Conservation (phyloP, 2,888 invertebrate species). For the Hipparchia sbordonii region DNA sequence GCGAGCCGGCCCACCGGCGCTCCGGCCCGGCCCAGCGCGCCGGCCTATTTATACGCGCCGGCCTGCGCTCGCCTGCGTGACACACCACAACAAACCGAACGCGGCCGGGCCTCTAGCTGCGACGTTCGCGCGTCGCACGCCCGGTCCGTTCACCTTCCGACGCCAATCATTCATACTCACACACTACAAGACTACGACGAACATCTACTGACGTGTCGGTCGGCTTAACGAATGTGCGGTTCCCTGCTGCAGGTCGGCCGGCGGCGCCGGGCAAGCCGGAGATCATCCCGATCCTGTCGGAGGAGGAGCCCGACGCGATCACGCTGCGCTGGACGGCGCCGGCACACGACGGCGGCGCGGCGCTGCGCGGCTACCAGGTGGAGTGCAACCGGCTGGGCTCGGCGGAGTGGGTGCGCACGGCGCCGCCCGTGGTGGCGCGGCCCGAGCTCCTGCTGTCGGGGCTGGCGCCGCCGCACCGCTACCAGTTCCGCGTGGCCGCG, state of each 20-base stretch:
- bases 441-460: slow-evolving; percentile 91
- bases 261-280: slow-evolving; percentile 92
- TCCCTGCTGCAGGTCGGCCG: slow-evolving; percentile 86
- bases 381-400: slow-evolving; percentile 88
- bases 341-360: slow-evolving; percentile 92
- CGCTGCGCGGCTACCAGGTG: slow-evolving; percentile 91
- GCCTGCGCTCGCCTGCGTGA: slow-evolving; percentile 31
- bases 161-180: background rate
- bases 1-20: background rate
- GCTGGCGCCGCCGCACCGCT: slow-evolving; percentile 92
- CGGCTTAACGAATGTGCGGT: background rate
- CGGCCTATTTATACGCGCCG: slow-evolving; percentile 22
- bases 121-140: slow-evolving; percentile 62
- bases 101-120: slow-evolving; percentile 71
- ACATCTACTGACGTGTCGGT: background rate
- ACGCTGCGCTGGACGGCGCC: slow-evolving; percentile 93
- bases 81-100: slow-evolving; percentile 30
- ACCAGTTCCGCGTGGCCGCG: slow-evolving; percentile 95
- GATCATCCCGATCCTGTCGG: slow-evolving; percentile 87
- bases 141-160: background rate
- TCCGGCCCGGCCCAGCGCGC: no score
- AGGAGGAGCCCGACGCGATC: slow-evolving; percentile 90
- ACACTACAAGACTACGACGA: background rate
- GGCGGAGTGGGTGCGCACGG: slow-evolving; percentile 91
- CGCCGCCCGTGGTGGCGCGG: slow-evolving; percentile 86